phyloP scores from a whole-genome alignment of 2,113 vertebrate species.

The Sinocyclocheilus maitianheensis region DNA sequence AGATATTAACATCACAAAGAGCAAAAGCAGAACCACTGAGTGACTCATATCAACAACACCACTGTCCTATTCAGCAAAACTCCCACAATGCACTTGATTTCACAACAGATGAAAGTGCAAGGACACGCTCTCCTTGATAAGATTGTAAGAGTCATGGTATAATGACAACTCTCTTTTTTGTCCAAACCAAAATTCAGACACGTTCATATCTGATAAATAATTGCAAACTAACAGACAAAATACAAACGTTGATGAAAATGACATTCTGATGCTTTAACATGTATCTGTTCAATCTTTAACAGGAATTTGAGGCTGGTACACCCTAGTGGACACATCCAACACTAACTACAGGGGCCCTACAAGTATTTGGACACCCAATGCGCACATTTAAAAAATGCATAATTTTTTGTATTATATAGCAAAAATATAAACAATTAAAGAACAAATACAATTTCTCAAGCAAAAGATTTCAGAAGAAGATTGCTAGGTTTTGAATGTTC shows the following conservation, averaged over 20 bases:
- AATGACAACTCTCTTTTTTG: neutral
- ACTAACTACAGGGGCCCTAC: neutral
- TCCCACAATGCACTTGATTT: conserved; percentile 24
- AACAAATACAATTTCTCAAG: neutral
- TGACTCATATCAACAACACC: conserved; percentile 27
- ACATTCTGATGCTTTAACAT: neutral
- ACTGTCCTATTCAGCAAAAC: conserved; percentile 7
- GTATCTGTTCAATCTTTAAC: conserved; percentile 19
- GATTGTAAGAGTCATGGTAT: neutral
- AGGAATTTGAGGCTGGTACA: conserved; percentile 66
- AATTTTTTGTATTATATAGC: neutral
- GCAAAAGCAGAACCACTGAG: neutral
- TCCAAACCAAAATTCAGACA: neutral
- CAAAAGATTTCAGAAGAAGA: neutral
- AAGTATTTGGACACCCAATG: neutral
- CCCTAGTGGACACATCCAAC: conserved; percentile 69
- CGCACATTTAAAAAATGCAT: neutral
- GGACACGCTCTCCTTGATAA: neutral
- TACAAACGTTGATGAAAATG: neutral
- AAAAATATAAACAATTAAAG: neutral
- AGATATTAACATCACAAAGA: conserved; percentile 10
- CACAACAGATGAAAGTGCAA: neutral
- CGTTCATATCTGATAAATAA: neutral
- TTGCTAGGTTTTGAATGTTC: too few species aligned
- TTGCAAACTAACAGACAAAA: neutral